phyloP scores from a whole-genome alignment of 2,113 vertebrate genomes.

The Pipra filicauda region DNA sequence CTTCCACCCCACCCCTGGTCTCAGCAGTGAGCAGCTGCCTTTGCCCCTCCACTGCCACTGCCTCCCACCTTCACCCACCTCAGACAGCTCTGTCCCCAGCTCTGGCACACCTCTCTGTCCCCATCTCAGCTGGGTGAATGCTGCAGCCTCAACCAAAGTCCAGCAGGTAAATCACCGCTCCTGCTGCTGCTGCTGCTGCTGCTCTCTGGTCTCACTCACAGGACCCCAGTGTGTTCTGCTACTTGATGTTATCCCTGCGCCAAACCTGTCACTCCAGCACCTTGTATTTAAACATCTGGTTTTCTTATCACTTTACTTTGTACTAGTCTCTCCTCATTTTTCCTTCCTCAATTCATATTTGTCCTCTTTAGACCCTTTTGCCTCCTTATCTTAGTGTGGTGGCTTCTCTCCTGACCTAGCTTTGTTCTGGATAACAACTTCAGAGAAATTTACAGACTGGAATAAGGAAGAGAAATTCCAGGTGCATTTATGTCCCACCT shows the following conservation, averaged over 20 bases:
- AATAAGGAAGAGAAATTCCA: not conserved
- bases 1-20: not conserved
- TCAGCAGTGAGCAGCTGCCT: not conserved
- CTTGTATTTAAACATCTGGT: too few species aligned
- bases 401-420: not conserved
- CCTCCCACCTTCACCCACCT: not conserved
- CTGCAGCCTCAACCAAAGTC: too few species aligned
- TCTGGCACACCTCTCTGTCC: not conserved
- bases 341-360: not conserved
- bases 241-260: too few species aligned
- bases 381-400: too few species aligned
- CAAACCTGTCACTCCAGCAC: too few species aligned
- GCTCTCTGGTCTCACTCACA: too few species aligned
- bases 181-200: too few species aligned
- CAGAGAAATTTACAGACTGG: not conserved
- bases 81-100: not conserved
- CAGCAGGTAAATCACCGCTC: too few species aligned
- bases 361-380: not conserved
- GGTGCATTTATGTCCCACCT: not conserved
- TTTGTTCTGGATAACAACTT: not conserved
- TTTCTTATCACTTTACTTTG: not conserved
- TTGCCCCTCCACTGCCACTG: not conserved
- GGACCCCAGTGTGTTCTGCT: too few species aligned
- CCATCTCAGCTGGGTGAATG: not conserved
- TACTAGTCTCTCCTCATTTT: not conserved